phyloP scores from a whole-genome alignment of 53 echinoderm and acorn worm genomes.

The Crossaster papposus region DNA sequence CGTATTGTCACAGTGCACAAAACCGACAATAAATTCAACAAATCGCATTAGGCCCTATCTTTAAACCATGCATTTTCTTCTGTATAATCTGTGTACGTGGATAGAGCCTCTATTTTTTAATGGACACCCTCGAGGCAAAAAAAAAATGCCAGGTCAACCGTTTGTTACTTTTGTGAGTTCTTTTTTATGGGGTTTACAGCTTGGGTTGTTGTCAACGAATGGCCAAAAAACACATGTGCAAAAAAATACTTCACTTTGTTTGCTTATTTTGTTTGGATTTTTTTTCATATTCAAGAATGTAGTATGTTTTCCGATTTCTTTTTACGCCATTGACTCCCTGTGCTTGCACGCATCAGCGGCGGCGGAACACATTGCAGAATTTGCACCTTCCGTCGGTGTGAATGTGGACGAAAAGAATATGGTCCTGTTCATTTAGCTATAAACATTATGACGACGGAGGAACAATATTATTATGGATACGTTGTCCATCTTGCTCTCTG shows the following conservation, averaged over 20 bases:
- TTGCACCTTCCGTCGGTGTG: no score
- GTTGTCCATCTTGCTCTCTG: no score
- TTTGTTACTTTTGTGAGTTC: background rate
- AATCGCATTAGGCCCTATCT: slow-evolving; percentile 29
- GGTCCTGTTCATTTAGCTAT: no score
- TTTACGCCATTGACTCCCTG: no score
- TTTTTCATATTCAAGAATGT: background rate
- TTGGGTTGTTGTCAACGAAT: background rate
- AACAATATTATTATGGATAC: no score
- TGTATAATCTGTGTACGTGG: background rate
- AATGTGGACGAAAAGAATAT: no score
- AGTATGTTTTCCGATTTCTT: background rate
- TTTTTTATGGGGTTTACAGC: slow-evolving; percentile 10
- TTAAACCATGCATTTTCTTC: background rate
- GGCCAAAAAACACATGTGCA: background rate
- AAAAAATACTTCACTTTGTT: background rate
- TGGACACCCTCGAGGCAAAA: slow-evolving; percentile 24
- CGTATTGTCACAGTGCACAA: background rate
- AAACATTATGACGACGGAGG: no score
- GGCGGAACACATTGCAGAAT: no score
- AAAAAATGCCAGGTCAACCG: slow-evolving; percentile 22
- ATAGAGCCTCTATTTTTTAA: background rate
- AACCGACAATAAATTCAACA: slow-evolving; percentile 34
- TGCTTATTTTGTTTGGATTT: background rate
- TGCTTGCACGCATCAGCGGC: no score